Base-by-base conservation (phyloP, 2,888 invertebrate genomes). In the Pyralis farinalis region DNA sequence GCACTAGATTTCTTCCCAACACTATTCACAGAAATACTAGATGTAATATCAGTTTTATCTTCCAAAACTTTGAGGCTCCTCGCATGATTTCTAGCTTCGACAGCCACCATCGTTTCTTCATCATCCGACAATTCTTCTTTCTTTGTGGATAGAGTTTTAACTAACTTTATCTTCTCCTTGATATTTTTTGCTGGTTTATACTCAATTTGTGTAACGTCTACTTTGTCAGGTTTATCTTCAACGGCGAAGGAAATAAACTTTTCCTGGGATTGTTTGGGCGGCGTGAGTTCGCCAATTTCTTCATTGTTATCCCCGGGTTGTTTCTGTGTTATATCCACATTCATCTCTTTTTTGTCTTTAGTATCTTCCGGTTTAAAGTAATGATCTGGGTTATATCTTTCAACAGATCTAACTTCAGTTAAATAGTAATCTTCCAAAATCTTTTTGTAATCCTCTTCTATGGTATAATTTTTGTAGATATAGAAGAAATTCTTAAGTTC, bases 401-500 rank as follows among this genome's bases (percentile, higher is more conserved):
- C 90, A 7, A 91, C 90, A 8, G 89, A 91, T 52, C 91, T 90
- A 0, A 93, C 92, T 27, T 92, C 92, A 34, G 92, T 93, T 31
- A 90, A 71, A 49, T 93, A 93, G 55, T 90, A 90, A 35, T 91
- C 88, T 63, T 85, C 82, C 1, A 93, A 63, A 34, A 91, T 71
- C 49, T 91, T 81, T 51, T 91, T 91, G 60, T 91, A 93, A 16
- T 91, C 90, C 29, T 92, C 90, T 44, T 90, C 89, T 1, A 91
- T 91, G 0, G 91, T 91, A 58, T 91, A 90, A 55, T 93, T 93
- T 56, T 91, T 91, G 66, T 93, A 93, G 4, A 93, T 90, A 54
- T 93, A 93, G 57, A 93, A 91, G 84, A 91, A 93, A 55, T 92
- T 92, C 61, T 92, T 92, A 49, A 93, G 78, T 51, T 93, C 91